Base-by-base conservation (phyloP, 2,113 vertebrate species). In the Australoheros scitulus region DNA sequence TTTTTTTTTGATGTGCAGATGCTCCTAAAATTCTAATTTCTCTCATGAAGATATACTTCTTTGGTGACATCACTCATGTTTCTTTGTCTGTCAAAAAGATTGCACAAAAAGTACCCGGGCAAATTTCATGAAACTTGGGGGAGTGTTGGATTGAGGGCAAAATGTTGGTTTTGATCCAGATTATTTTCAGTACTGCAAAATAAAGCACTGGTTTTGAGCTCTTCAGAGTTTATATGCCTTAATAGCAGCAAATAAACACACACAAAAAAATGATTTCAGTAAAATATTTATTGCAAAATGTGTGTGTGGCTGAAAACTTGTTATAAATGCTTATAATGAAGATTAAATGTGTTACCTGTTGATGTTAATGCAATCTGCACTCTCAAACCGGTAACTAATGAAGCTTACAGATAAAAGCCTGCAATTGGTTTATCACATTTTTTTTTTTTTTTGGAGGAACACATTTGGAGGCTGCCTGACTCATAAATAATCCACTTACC, bases 401-500 rank as follows among this genome's bases (percentile, higher is more conserved):
- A 18, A 26, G 11, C 56, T 76, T 43, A 59, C 6, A 32, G 18
- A 47, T 61, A 60, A 77, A 61, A 32, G 17, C 11, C 63, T 32
- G 36, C 14, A 7, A 32, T 10, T 61, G 18, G 22, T 26, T 72
- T 11, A 10, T 36, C 4, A 36, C 9, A 8, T 34, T 34, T 34
- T 34, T 34, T 34, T 7, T 20, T 36, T 13, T 57, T 65, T 68
- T 11, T 20, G 32, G 29, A 64, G 36, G 26, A 52, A 56, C 24
- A 77, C n/a, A 14, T 58, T 56, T 61, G 58, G 75, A 32, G 61
- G 41, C 4, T 2, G 75, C 20, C 26, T 85, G 70, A 83, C 59
- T 79, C 59, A 55, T 52, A 78, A 50, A 79, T 65, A 59, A 77
- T 77, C 59, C 50, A 94, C 98, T 96, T 94, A 99, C 98, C 97